Percentiles rank a stretch among this genome's conserved stretches.
Conservation (phyloP, 37 sponge, comb jelly and placozoan species). For the Diacarnus erythraeanus region DNA sequence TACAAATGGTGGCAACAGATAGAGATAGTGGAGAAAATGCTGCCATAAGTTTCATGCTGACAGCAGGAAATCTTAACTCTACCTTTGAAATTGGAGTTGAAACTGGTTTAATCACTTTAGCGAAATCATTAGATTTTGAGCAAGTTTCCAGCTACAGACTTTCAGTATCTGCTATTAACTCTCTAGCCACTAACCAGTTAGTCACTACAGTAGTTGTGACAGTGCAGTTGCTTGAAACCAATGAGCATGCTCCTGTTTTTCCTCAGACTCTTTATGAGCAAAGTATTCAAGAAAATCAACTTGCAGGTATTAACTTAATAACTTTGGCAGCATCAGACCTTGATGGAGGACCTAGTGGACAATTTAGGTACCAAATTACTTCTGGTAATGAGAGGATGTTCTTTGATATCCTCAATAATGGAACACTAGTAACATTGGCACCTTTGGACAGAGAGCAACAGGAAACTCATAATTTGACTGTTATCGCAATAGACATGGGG, state of each 20-base stretch:
- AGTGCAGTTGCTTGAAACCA: slow-evolving; percentile 32
- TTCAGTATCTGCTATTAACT: slow-evolving; percentile 41
- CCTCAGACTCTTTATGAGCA: slow-evolving; percentile 18
- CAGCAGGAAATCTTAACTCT: not conserved
- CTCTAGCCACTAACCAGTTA: not conserved
- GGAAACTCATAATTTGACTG: slow-evolving; percentile 30
- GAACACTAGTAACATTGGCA: not conserved
- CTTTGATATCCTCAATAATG: slow-evolving; percentile 16
- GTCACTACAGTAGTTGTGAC: slow-evolving; percentile 13
- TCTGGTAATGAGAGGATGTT: slow-evolving; percentile 2
- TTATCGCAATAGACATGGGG: slow-evolving; percentile 59
- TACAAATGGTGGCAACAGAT: slow-evolving; percentile 56
- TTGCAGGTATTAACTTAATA: slow-evolving; percentile 18
- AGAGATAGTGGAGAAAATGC: slow-evolving; percentile 65
- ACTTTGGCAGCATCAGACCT: slow-evolving; percentile 38
- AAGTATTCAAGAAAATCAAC: slow-evolving; percentile 34
- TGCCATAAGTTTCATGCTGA: slow-evolving; percentile 35
- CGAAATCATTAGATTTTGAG: slow-evolving; percentile 35
- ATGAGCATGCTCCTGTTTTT: slow-evolving; percentile 64
- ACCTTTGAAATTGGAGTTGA: slow-evolving; percentile 18
- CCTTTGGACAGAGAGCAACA: slow-evolving; percentile 20
- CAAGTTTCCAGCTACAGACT: slow-evolving; percentile 22
- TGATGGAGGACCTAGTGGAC: slow-evolving; percentile 60
- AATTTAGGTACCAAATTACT: slow-evolving; percentile 9
- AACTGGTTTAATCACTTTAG: slow-evolving; percentile 38